phyloP scores from a whole-genome alignment of 2,888 invertebrate species.

The Leptopilina drosophilae region DNA sequence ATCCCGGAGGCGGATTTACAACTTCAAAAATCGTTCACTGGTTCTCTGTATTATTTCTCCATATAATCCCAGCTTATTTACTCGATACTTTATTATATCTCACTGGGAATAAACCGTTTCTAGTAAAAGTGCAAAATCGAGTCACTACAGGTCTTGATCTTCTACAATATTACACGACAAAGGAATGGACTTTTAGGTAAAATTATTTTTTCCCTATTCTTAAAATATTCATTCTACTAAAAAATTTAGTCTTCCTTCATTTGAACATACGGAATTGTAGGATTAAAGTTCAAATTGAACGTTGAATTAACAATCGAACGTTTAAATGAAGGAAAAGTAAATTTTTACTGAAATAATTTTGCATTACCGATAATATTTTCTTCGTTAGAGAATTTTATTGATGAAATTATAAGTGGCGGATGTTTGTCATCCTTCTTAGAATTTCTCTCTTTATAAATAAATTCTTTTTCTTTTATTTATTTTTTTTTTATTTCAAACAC shows the following conservation, averaged over 20 bases:
- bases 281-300: no score
- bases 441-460: background rate
- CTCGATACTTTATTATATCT: slow-evolving; percentile 84
- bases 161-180: slow-evolving; percentile 88
- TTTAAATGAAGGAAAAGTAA: no score
- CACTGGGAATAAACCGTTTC: slow-evolving; percentile 85
- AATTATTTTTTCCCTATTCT: background rate
- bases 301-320: no score
- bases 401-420: background rate
- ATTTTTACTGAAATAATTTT: no score
- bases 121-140: slow-evolving; percentile 82
- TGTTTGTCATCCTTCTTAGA: background rate
- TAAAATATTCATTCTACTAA: no score
- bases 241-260: no score
- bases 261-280: no score
- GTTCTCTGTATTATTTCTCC: slow-evolving; percentile 84
- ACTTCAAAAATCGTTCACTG: slow-evolving; percentile 83
- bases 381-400: no score
- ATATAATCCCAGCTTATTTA: slow-evolving; percentile 87
- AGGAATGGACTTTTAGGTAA: slow-evolving; percentile 86
- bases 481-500: background rate
- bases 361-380: no score
- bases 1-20: slow-evolving; percentile 84
- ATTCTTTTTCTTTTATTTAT: background rate
- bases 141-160: slow-evolving; percentile 82